phyloP scores from a whole-genome alignment of 2,888 invertebrate species.

The Lapara coniferarum region DNA sequence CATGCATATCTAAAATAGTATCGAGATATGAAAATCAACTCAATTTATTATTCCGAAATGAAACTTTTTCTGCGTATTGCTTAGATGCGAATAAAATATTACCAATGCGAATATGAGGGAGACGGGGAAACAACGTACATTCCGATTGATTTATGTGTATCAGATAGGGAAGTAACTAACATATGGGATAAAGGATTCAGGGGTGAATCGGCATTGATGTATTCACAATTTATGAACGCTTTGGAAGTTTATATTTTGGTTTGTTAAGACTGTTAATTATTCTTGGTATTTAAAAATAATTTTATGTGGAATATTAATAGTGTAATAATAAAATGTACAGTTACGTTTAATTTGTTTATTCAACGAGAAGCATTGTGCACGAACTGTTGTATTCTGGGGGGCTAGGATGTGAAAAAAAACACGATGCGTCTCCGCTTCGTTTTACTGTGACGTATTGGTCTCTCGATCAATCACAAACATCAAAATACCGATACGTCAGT shows the following conservation, averaged over 20 bases:
- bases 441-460: too few species aligned
- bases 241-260: background rate
- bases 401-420: too few species aligned
- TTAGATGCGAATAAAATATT: slow-evolving; percentile 21
- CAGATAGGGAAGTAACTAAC: slow-evolving; percentile 18
- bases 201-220: slow-evolving; percentile 1
- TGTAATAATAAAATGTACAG: too few species aligned
- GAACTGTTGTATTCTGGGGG: too few species aligned
- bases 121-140: background rate
- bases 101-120: slow-evolving; percentile 16
- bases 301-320: too few species aligned
- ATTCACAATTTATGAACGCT: slow-evolving; percentile 8
- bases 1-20: background rate
- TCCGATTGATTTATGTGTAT: slow-evolving; percentile 22
- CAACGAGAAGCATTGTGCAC: too few species aligned
- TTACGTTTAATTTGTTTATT: too few species aligned
- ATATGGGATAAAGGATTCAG: slow-evolving; percentile 8
- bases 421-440: too few species aligned
- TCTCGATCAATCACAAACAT: too few species aligned
- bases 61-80: slow-evolving; percentile 11
- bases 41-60: slow-evolving; percentile 10
- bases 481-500: too few species aligned
- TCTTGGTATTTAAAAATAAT: too few species aligned
- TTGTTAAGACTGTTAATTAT: too few species aligned
- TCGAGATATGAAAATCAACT: background rate